A percentile compares a stretch with the other conserved stretches of the same genome.
Conservation (phyloP, 1,140 invertebrate species). For the Liolophura sinensis region DNA sequence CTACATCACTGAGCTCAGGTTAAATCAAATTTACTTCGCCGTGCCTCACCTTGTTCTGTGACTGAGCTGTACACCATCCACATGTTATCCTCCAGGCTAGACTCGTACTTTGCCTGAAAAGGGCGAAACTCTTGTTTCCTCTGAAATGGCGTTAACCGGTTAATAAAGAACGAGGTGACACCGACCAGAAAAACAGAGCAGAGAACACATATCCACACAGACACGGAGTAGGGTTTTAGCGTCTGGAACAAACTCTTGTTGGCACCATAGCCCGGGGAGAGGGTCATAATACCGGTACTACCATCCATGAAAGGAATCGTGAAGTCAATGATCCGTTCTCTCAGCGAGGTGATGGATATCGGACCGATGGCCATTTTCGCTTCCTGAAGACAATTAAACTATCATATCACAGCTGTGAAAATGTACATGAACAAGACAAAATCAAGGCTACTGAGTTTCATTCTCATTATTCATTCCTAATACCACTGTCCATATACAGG, state of each 20-base stretch:
- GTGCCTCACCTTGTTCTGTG: conserved; percentile 29
- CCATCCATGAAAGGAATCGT: conserved; percentile 36
- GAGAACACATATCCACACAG: conserved; percentile 27
- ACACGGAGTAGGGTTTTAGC: conserved; percentile 24
- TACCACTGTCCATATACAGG: no score
- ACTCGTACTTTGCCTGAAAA: no score
- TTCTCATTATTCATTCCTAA: no score
- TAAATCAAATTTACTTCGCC: no score
- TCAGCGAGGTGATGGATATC: conserved; percentile 34
- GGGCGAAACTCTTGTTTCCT: not conserved
- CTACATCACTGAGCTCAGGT: no score
- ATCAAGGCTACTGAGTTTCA: no score
- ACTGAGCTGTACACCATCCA: conserved; percentile 29
- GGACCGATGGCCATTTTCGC: conserved; percentile 36
- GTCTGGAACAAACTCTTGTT: conserved; percentile 31
- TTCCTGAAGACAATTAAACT: conserved; percentile 24
- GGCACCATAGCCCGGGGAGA: conserved; percentile 16
- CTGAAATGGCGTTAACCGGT: conserved; percentile 23
- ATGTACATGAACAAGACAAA: no score
- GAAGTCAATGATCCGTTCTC: conserved; percentile 40
- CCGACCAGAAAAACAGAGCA: conserved; percentile 21
- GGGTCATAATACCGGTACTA: conserved; percentile 33
- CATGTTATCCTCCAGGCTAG: conserved; percentile 7
- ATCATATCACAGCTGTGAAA: no score
- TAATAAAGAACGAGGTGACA: conserved; percentile 23